These are phyloP conservation scores for Agrotis clavis DNA, from an alignment of 2,888 invertebrate genomes.

Conservation along the genomic window DNA sequence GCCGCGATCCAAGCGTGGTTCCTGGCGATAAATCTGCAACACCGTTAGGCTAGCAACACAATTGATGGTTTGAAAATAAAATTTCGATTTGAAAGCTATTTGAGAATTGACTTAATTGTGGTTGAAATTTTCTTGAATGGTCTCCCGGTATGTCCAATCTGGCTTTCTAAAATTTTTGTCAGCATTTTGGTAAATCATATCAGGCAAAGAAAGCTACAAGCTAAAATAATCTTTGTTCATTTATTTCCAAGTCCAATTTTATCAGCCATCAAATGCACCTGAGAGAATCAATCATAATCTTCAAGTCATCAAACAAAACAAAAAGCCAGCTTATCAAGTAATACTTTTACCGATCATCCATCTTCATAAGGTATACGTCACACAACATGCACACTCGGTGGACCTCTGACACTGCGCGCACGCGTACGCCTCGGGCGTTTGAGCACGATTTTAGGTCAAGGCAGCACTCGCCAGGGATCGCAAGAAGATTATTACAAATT, in stretches of 20 bases:
- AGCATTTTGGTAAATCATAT: not conserved
- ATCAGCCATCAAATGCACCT: not conserved
- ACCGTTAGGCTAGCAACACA: slow-evolving; percentile 69
- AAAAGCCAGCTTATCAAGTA: slow-evolving; percentile 38
- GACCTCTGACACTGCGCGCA: slow-evolving; percentile 77
- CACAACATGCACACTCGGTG: slow-evolving; percentile 63
- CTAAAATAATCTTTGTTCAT: too few relatives aligned
- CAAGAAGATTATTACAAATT: slow-evolving; percentile 82
- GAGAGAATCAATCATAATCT: slow-evolving; percentile 37
- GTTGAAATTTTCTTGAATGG: not conserved
- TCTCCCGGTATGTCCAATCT: not conserved
- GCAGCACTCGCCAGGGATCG: slow-evolving; percentile 82
- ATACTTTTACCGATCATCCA: slow-evolving; percentile 56
- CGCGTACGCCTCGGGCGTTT: slow-evolving; percentile 72
- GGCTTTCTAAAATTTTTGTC: not conserved
- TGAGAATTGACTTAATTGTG: slow-evolving; percentile 25
- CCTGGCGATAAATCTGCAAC: slow-evolving; percentile 74
- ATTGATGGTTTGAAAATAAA: slow-evolving; percentile 54
- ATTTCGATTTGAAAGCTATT: slow-evolving; percentile 42
- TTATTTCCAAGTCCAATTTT: not conserved
- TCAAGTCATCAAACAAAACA: slow-evolving; percentile 45
- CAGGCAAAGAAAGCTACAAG: too few relatives aligned
- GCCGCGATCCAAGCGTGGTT: slow-evolving; percentile 68
- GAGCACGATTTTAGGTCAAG: slow-evolving; percentile 88
- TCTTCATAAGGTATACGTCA: slow-evolving; percentile 61